phyloP scores from a whole-genome alignment of 2,888 invertebrate genomes.

The Mesopsocus fuscifrons region DNA sequence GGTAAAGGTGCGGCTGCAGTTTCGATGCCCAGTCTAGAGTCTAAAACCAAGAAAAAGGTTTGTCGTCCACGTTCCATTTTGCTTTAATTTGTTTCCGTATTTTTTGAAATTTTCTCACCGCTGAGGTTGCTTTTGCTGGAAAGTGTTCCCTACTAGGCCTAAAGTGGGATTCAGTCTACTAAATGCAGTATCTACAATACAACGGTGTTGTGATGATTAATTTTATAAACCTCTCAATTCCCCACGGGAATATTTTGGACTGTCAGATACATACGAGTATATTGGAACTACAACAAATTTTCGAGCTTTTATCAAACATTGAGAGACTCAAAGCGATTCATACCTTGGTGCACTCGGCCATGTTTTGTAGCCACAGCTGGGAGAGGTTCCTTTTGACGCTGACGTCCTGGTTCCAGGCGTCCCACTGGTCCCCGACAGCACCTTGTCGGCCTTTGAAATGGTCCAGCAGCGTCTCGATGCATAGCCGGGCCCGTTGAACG shows the following conservation, averaged over 20 bases:
- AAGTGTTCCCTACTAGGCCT: too few relatives aligned
- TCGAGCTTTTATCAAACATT: too few relatives aligned
- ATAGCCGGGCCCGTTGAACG: constrained; percentile 40
- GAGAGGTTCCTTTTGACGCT: constrained; percentile 30
- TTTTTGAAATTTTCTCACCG: constrained; percentile 3
- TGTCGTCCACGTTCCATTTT: too few relatives aligned
- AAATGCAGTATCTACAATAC: too few relatives aligned
- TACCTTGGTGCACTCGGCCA: constrained; percentile 47
- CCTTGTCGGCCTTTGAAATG: constrained; percentile 43
- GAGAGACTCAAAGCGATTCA: too few relatives aligned
- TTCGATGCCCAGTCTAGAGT: constrained; percentile 44
- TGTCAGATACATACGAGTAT: too few relatives aligned
- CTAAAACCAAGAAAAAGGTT: constrained; percentile 24
- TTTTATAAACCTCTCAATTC: too few relatives aligned
- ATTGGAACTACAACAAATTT: too few relatives aligned
- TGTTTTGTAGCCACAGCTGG: constrained; percentile 29
- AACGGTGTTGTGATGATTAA: too few relatives aligned
- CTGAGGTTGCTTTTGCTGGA: too few relatives aligned
- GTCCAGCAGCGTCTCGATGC: constrained; percentile 47
- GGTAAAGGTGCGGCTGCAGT: constrained; percentile 53
- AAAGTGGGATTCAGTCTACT: too few relatives aligned
- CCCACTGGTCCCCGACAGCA: constrained; percentile 45
- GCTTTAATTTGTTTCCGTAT: constrained; percentile 1
- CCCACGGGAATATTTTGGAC: too few relatives aligned
- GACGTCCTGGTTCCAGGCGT: constrained; percentile 47